Evolutionary conservation across 2,888 invertebrate species (phyloP).

Genomic region (Sinotaia quadrata): DNA sequence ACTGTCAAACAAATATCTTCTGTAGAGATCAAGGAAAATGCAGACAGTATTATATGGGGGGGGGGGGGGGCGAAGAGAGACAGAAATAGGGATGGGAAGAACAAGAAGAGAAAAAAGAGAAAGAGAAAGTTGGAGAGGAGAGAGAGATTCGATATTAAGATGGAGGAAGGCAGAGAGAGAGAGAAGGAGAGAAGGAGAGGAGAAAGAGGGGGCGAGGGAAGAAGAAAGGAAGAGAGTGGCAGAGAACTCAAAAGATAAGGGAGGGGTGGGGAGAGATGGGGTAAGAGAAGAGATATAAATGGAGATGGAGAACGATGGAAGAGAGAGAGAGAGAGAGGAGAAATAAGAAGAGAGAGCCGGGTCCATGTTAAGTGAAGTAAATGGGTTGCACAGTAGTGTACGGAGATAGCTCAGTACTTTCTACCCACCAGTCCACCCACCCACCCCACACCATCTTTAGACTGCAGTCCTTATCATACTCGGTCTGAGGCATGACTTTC

Average conservation of each 20-base stretch:
- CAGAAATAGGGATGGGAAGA: slow-evolving; percentile 8
- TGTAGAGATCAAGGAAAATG: not conserved
- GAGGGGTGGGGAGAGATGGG: not conserved
- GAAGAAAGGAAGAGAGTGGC: slow-evolving; percentile 2
- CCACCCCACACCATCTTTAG: no score
- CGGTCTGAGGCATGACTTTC: no score
- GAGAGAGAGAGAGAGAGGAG: slow-evolving; percentile 15
- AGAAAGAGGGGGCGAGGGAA: slow-evolving; percentile 1
- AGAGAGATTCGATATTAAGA: not conserved
- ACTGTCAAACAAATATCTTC: not conserved
- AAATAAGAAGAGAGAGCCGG: not conserved
- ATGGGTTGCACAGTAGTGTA: no score
- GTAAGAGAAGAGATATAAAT: not conserved
- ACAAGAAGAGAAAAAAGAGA: slow-evolving; percentile 1
- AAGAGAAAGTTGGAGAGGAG: not conserved
- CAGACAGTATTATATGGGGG: no score
- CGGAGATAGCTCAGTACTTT: no score
- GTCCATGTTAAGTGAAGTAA: not conserved
- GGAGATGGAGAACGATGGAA: not conserved
- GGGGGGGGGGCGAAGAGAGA: not conserved
- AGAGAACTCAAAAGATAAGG: not conserved
- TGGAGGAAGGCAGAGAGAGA: slow-evolving; percentile 5
- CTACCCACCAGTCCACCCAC: no score
- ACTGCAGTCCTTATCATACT: no score
- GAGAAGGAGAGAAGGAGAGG: not conserved